Evolutionary conservation across 2,888 invertebrate species (phyloP).

Genomic region (Callosobruchus maculatus): DNA sequence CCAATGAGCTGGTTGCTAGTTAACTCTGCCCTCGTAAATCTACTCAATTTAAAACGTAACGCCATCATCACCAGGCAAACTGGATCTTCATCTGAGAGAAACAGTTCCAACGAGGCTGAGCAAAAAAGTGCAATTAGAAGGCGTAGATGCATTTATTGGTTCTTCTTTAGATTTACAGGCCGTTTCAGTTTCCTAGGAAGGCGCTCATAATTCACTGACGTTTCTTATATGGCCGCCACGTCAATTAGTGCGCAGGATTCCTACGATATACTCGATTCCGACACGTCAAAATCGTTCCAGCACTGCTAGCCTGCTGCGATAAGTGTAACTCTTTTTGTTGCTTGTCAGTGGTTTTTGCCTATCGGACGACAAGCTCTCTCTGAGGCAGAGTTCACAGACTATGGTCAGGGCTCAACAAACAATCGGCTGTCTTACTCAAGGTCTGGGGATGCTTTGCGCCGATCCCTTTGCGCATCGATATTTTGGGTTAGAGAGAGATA

Average conservation of each 20-base stretch:
- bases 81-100: slow-evolving; percentile 1
- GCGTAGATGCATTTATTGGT: slow-evolving; percentile 34
- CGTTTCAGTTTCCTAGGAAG: slow-evolving; percentile 28
- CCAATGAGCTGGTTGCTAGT: not conserved
- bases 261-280: slow-evolving; percentile 18
- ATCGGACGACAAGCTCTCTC: not conserved
- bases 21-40: not conserved
- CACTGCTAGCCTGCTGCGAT: not conserved
- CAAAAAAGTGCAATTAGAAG: slow-evolving; percentile 33
- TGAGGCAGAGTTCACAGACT: too few species aligned
- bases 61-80: not conserved
- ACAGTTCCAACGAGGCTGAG: slow-evolving; percentile 13
- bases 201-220: slow-evolving; percentile 27
- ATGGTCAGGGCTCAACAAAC: too few species aligned
- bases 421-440: too few species aligned
- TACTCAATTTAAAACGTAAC: not conserved
- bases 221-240: slow-evolving; percentile 30
- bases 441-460: too few species aligned
- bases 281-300: slow-evolving; percentile 19
- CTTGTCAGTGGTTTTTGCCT: not conserved
- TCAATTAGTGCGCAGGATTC: slow-evolving; percentile 33
- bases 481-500: too few species aligned
- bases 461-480: too few species aligned
- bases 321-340: slow-evolving; percentile 6
- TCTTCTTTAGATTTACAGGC: slow-evolving; percentile 32